Base-by-base conservation (phyloP, 2,113 vertebrate genomes). In the Pseudorasbora parva region DNA sequence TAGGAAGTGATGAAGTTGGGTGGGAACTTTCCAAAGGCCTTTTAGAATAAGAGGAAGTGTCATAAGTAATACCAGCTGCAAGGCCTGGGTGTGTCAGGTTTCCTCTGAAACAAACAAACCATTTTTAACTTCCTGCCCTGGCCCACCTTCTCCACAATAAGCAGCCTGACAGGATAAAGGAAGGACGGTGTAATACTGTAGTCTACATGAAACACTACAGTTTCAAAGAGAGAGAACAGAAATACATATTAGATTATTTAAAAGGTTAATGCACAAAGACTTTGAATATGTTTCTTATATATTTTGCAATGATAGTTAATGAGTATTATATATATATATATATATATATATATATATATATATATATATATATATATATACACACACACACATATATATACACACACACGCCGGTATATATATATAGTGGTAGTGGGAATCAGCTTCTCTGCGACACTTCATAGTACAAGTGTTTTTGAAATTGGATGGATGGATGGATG, bases 91-190 rank as follows among this genome's bases (percentile, higher is more conserved):
- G 94, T 94, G 94, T 93, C 93, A 88, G 88, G 90, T 92, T 94
- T 95, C 92, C 93, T 93, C 90, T 94, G 93, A 94, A 94, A 95
- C 93, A 95, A 94, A 95, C 94, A 95, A 94, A 93, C 93, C 92
- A 93, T 94, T 94, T 94, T 94, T 93, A 91, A 94, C 94, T 95
- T 95, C 94, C 94, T 94, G 92, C 89, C 86, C 85, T 89, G 90
- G 91, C 91, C 93, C 90, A 92, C 92, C 88, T 90, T 91, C 86
- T 85, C 91, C 91, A 93, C 90, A 93, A 90, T 91, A 88, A 92
- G 89, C 25, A 51, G 86, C 90, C 86, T 85, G 79, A 74, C 90
- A 90, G 89, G 88, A 91, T 89, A 90, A 91, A 85, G 76, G 86
- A 74, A 91, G 87, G 88, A 76, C 49, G 12, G 49, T 73, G 64